These are phyloP conservation scores for Gari tellinella DNA, from an alignment of 2,888 invertebrate species.

Conservation along the genomic window DNA sequence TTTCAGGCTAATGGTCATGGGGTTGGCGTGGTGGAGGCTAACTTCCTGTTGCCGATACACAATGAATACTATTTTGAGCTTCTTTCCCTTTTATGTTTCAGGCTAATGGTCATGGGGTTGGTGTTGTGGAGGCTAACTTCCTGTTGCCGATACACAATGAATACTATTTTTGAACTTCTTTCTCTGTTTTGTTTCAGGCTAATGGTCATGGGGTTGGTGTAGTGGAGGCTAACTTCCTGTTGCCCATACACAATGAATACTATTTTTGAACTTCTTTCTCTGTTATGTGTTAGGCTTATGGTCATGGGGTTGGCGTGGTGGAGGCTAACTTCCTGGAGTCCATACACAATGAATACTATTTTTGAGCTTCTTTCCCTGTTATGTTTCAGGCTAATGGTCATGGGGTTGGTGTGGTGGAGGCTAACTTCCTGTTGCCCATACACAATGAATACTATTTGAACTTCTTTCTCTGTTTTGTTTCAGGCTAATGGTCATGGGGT, in stretches of 20 bases:
- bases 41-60: slow-evolving; percentile 81
- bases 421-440: slow-evolving; percentile 79
- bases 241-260: slow-evolving; percentile 82
- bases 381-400: slow-evolving; percentile 68
- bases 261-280: no score
- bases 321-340: no score
- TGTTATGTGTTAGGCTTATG: no score
- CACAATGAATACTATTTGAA: slow-evolving; percentile 84
- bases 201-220: slow-evolving; percentile 81
- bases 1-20: slow-evolving; percentile 75
- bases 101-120: slow-evolving; percentile 78
- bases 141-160: slow-evolving; percentile 82
- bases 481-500: slow-evolving; percentile 76
- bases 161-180: slow-evolving; percentile 82
- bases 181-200: slow-evolving; percentile 58
- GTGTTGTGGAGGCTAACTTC: slow-evolving; percentile 80
- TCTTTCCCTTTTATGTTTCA: slow-evolving; percentile 42
- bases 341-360: no score
- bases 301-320: no score
- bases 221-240: slow-evolving; percentile 78
- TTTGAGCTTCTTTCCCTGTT: no score
- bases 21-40: slow-evolving; percentile 79
- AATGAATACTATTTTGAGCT: slow-evolving; percentile 83
- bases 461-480: no score
- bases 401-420: slow-evolving; percentile 81